phyloP scores from a whole-genome alignment of 2,113 vertebrate genomes.

The Triplophysa dalaica region DNA sequence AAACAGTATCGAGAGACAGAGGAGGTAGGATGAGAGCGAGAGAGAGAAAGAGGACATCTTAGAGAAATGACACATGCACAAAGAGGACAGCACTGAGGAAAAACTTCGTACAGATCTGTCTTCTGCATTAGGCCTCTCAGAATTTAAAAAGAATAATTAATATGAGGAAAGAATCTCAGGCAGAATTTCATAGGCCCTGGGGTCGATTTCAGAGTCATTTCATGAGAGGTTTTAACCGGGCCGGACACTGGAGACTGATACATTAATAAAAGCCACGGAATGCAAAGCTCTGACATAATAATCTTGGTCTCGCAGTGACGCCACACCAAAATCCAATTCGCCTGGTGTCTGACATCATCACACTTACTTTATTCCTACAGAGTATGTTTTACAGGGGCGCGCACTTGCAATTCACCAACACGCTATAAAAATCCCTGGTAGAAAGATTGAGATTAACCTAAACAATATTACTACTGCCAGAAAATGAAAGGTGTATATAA shows the following conservation, averaged over 20 bases:
- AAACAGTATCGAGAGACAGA: not conserved
- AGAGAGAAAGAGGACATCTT: not conserved
- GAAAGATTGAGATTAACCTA: conserved; percentile 1
- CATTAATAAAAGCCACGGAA: conserved; percentile 65
- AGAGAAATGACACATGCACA: conserved; percentile 13
- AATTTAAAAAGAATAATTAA: conserved; percentile 1
- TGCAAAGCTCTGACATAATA: conserved; percentile 27
- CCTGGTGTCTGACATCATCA: conserved; percentile 25
- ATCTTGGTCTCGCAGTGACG: conserved; percentile 32
- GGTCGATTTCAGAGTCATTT: conserved; percentile 58
- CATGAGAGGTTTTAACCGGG: conserved; percentile 67
- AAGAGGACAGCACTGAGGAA: conserved; percentile 24
- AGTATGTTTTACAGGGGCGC: conserved; percentile 23
- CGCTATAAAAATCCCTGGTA: not conserved
- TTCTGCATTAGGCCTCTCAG: conserved; percentile 4
- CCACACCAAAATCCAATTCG: conserved; percentile 31
- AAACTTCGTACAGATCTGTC: conserved; percentile 32
- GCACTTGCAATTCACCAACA: not conserved
- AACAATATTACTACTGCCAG: conserved; percentile 26
- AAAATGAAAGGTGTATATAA: conserved; percentile 10
- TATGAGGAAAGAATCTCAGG: conserved; percentile 53
- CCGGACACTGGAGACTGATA: conserved; percentile 59
- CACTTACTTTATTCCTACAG: conserved; percentile 7
- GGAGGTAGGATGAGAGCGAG: conserved; percentile 6
- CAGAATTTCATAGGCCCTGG: conserved; percentile 62